These are phyloP conservation scores for Pristionchus exspectatus DNA, from an alignment of 2,888 invertebrate species.

Conservation along the genomic window DNA sequence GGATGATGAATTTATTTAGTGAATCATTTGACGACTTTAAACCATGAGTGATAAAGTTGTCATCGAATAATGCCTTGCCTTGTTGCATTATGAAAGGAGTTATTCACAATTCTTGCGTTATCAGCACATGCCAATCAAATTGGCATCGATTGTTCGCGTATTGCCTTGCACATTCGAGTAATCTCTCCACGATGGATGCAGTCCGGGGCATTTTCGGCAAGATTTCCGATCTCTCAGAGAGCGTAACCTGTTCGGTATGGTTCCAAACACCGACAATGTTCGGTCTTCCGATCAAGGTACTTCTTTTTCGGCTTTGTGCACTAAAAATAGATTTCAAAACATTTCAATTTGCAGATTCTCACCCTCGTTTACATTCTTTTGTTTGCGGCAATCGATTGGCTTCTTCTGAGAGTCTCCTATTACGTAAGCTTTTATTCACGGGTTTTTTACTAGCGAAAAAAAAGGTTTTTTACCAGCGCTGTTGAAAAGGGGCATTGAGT, in stretches of 20 bases:
- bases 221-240: not conserved
- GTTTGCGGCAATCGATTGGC: slow-evolving; percentile 25
- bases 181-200: slow-evolving; percentile 11
- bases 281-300: slow-evolving; percentile 10
- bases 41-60: not conserved
- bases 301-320: not conserved
- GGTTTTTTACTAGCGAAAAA: not conserved
- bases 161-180: not conserved
- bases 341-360: not conserved
- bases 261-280: slow-evolving; percentile 25
- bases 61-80: not conserved
- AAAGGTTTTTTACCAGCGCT: not conserved
- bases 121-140: slow-evolving; percentile 41
- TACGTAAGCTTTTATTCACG: not conserved
- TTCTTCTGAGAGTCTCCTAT: not conserved
- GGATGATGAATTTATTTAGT: slow-evolving; percentile 17
- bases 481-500: not conserved
- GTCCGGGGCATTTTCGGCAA: not conserved
- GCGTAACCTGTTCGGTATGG: not conserved
- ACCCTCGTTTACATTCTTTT: slow-evolving; percentile 10
- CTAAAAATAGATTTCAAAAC: not conserved
- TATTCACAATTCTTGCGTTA: not conserved
- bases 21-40: not conserved
- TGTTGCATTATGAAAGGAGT: not conserved
- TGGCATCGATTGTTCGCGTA: slow-evolving; percentile 37